Percentiles rank a stretch among this genome's conserved stretches.
These are phyloP conservation scores for Criorhina ranunculi DNA, from an alignment of 2,888 invertebrate species.

Conservation along the genomic window DNA sequence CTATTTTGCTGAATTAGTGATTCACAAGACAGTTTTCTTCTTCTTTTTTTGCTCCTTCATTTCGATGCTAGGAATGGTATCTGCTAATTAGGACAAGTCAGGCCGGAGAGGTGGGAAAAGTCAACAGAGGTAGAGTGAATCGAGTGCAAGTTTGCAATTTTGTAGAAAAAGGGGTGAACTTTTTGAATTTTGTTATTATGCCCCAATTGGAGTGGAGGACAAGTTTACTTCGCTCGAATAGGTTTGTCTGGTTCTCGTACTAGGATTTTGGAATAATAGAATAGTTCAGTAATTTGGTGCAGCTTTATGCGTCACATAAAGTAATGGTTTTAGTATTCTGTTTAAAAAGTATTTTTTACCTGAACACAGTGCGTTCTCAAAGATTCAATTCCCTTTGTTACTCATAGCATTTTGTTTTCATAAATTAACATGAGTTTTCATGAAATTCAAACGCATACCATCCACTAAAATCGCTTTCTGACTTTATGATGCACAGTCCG, in stretches of 20 bases:
- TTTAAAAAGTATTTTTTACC: no score
- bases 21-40: constrained; percentile 29
- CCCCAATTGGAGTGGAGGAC: no score
- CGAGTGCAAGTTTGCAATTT: constrained; percentile 14
- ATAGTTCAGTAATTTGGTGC: no score
- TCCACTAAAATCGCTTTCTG: constrained; percentile 41
- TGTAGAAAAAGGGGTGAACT: neutral
- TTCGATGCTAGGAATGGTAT: neutral
- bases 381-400: neutral
- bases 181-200: no score
- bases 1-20: constrained; percentile 61
- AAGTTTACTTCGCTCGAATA: no score
- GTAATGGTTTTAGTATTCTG: no score
- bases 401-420: constrained; percentile 5
- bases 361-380: no score
- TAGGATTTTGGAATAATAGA: no score
- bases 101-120: constrained; percentile 27
- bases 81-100: constrained; percentile 35
- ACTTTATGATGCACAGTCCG: constrained; percentile 65
- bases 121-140: constrained; percentile 6
- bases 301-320: no score
- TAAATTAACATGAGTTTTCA: constrained; percentile 39
- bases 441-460: constrained; percentile 40
- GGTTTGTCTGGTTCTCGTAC: no score
- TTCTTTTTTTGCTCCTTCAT: neutral